Conservation (phyloP, 2,888 invertebrate species). For the Platerodrilus igneus region DNA sequence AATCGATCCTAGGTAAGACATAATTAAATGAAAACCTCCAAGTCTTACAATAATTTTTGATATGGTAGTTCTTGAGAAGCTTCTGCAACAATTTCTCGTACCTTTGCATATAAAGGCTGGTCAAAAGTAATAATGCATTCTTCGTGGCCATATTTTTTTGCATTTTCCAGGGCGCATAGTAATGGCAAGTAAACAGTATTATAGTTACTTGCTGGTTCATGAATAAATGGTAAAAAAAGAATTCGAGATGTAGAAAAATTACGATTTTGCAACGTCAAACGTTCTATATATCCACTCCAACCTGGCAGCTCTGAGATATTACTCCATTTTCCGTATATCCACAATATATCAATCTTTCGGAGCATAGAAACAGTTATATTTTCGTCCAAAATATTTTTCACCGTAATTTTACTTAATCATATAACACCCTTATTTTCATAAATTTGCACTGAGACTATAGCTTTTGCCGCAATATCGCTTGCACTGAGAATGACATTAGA, state of each 20-base stretch:
- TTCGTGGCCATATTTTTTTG: conserved; percentile 21
- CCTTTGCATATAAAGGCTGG: conserved; percentile 32
- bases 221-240: conserved; percentile 19
- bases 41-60: conserved; percentile 36
- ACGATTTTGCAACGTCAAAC: conserved; percentile 15
- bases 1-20: conserved; percentile 42
- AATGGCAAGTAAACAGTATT: no score
- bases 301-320: conserved; percentile 23
- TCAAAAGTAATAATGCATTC: conserved; percentile 33
- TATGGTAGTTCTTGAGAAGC: conserved; percentile 29
- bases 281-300: conserved; percentile 34
- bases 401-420: conserved; percentile 29
- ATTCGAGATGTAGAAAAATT: conserved; percentile 14
- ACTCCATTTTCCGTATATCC: conserved; percentile 35
- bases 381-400: conserved; percentile 18
- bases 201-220: conserved; percentile 21
- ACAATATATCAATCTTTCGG: conserved; percentile 30
- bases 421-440: conserved; percentile 34
- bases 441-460: conserved; percentile 33
- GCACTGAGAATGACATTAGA: conserved; percentile 26
- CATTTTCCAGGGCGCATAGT: no score
- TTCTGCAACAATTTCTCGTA: conserved; percentile 30
- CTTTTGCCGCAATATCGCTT: conserved; percentile 32
- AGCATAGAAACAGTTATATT: conserved; percentile 16
- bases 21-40: conserved; percentile 30